Base-by-base conservation (phyloP, 2,113 vertebrate species). In the Benitochromis conjunctus region DNA sequence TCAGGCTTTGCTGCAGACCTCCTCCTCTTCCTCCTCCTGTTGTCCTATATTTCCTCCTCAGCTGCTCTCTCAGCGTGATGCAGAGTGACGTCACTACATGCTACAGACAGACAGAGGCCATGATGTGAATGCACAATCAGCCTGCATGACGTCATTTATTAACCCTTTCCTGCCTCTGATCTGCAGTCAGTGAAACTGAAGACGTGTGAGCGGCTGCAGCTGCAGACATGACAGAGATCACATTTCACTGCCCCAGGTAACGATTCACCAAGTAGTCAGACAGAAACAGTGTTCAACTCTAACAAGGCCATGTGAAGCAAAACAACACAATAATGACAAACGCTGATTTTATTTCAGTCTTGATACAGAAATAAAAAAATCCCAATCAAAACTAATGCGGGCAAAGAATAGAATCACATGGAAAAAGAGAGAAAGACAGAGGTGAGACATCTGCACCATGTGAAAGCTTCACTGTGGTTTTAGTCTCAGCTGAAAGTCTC, bases 41-140 rank as follows among this genome's bases (percentile, higher is more conserved):
- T 91, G 86, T 92, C 91, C 92, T 90, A 90, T 82, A 89, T 91
- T 89, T 81, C 66, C 89, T 85, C 71, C 88, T 82, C 92, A 57
- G 60, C 57, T 43, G 71, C 57, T 34, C 34, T 58, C 87, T 56
- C 54, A 7, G 34, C 4, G 90, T 91, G 90, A 91, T 85, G 83
- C 84, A 84, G 69, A 78, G 89, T 29, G 46, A 89, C 91, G 88
- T 92, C 92, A 91, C 83, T 26, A 12, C 56, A 43, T 55, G 51
- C 24, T 29, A 64, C 88, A 79, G 31, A 81, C 38, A n/a, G 11
- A 29, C 55, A n/a, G 19, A 85, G 76, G 21, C 66, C 69, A 53
- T 43, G 86, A 81, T 64, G 83, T n/a, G 89, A 91, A 92, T 82
- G 26, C 60, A 51, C 58, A 81, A 66, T 16, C 8, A 76, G 4